Evolutionary conservation across 64 coral and sea anemone species (phyloP).

Genomic region (Actinia equina): DNA sequence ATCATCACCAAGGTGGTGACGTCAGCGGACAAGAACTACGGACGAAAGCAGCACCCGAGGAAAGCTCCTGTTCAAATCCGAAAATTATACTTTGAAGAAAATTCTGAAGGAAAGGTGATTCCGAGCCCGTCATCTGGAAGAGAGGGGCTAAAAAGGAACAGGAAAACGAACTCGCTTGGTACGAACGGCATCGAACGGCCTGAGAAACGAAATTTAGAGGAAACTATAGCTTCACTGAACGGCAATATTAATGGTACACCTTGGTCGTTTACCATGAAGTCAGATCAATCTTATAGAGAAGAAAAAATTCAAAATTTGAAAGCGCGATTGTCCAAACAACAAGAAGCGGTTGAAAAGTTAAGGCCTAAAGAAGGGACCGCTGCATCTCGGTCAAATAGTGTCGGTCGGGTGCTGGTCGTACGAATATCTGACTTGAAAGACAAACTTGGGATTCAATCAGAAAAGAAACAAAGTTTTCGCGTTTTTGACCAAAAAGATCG

Average conservation of each 20-base stretch:
- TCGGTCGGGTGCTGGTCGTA: background rate
- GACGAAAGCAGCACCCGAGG: background rate
- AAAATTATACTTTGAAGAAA: background rate
- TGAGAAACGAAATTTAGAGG: background rate
- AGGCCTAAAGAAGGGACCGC: background rate
- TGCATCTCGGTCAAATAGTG: background rate
- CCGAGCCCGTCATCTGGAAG: background rate
- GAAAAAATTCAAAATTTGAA: constrained; percentile 4
- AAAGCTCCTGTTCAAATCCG: background rate
- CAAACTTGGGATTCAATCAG: background rate
- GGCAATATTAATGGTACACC: background rate
- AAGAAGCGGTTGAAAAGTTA: constrained; percentile 24
- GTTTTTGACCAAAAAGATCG: background rate
- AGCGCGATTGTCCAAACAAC: background rate
- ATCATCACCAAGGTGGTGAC: constrained; percentile 4
- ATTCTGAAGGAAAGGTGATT: background rate
- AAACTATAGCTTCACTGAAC: background rate
- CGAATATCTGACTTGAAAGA: constrained; percentile 8
- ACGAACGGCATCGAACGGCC: background rate
- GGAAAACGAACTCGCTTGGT: background rate
- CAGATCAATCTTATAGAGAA: background rate
- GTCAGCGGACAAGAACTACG: background rate
- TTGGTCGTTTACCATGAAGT: background rate
- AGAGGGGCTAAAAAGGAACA: background rate
- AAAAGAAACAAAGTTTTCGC: constrained; percentile 17